phyloP scores from a whole-genome alignment of 23 tunicate genomes.

The Styela plicata region DNA sequence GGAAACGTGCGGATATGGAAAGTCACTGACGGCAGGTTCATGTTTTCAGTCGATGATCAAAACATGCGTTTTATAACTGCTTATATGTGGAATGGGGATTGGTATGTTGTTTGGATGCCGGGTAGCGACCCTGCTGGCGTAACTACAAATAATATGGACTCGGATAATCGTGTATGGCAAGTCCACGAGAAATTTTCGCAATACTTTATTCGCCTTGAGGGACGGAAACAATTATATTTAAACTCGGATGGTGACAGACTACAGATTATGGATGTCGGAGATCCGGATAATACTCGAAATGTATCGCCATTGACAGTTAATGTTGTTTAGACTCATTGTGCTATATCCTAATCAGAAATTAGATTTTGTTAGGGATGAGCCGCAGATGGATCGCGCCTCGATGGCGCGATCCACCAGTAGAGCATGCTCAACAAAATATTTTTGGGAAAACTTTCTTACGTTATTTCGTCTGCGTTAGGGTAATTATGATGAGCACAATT shows the following conservation, averaged over 20 bases:
- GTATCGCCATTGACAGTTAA: neutral
- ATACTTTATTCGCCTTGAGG: neutral
- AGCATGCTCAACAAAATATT: too few relatives aligned
- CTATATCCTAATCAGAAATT: too few relatives aligned
- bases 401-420: too few relatives aligned
- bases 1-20: constrained; percentile 7
- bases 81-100: neutral
- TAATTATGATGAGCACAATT: too few relatives aligned
- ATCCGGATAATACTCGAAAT: neutral
- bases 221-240: neutral
- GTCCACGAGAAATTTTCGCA: neutral
- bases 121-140: constrained; percentile 2
- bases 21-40: neutral
- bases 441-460: too few relatives aligned
- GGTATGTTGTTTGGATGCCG: neutral
- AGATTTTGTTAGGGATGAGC: too few relatives aligned
- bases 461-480: too few relatives aligned
- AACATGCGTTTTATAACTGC: neutral
- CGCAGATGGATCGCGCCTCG: too few relatives aligned
- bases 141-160: neutral
- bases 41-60: neutral
- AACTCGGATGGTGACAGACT: neutral
- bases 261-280: neutral
- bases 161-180: constrained; percentile 8
- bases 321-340: neutral